Conservation (phyloP, 1,140 invertebrate species). For the Cheumatopsyche charites region DNA sequence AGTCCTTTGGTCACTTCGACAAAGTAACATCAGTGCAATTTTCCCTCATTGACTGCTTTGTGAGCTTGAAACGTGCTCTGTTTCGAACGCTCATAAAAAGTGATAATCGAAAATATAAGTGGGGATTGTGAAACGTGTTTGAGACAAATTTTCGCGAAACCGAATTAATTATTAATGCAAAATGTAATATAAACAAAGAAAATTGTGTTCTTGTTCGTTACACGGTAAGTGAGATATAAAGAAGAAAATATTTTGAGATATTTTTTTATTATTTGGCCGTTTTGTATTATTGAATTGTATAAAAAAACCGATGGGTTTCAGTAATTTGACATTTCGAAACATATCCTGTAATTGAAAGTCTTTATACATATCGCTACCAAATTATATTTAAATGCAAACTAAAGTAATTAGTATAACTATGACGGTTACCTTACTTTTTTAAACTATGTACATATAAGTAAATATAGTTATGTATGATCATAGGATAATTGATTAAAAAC, state of each 20-base stretch:
- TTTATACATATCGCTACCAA: constrained; percentile 48
- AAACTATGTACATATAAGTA: constrained; percentile 23
- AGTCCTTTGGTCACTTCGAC: constrained; percentile 81
- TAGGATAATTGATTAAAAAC: neutral
- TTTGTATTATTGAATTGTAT: neutral
- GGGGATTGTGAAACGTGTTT: constrained; percentile 8
- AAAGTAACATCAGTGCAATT: constrained; percentile 65
- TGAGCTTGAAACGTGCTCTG: constrained; percentile 1
- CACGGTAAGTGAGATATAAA: constrained; percentile 15
- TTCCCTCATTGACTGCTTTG: constrained; percentile 20
- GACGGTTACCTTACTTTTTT: constrained; percentile 30
- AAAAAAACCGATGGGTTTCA: constrained; percentile 31
- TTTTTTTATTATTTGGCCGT: constrained; percentile 18
- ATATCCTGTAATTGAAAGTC: constrained; percentile 44
- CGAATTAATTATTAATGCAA: neutral
- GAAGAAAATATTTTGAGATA: constrained; percentile 28
- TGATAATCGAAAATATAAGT: neutral
- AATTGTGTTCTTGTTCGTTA: constrained; percentile 23
- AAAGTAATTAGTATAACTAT: constrained; percentile 28
- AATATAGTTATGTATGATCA: neutral
- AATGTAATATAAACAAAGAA: constrained; percentile 3
- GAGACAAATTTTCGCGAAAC: neutral
- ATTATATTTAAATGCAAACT: constrained; percentile 16
- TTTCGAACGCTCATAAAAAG: too few species aligned
- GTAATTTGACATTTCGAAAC: constrained; percentile 40